Conservation (phyloP, 2,113 vertebrate genomes). For the Hyaena hyaena region DNA sequence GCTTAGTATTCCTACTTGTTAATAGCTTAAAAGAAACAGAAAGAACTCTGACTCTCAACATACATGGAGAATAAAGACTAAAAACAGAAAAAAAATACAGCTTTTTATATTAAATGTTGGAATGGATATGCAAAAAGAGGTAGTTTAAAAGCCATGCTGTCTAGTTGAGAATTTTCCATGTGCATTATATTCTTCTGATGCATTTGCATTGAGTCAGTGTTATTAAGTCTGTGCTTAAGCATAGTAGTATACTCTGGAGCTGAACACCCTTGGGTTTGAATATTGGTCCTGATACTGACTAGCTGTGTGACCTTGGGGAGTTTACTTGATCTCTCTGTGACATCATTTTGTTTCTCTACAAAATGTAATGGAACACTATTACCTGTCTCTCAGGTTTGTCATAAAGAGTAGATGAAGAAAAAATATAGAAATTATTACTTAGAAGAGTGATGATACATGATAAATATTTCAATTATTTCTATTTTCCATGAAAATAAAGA, state of each 20-base stretch:
- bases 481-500: background rate
- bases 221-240: background rate
- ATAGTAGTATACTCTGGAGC: background rate
- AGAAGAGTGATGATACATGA: background rate
- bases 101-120: background rate
- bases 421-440: background rate
- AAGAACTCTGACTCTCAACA: background rate
- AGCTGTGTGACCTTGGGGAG: background rate
- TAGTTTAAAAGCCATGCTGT: background rate
- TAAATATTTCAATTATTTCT: background rate
- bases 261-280: background rate
- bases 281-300: background rate
- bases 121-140: background rate
- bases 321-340: background rate
- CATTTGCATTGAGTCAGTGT: background rate
- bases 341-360: constrained; percentile 21
- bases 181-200: background rate
- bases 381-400: background rate
- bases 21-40: background rate
- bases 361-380: background rate
- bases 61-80: background rate
- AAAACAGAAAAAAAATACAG: background rate
- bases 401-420: background rate
- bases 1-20: background rate
- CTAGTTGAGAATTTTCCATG: background rate